A percentile compares a stretch with the other conserved stretches of the same genome.
phyloP scores from a whole-genome alignment of 2,888 invertebrate genomes.

The Panorpa germanica region DNA sequence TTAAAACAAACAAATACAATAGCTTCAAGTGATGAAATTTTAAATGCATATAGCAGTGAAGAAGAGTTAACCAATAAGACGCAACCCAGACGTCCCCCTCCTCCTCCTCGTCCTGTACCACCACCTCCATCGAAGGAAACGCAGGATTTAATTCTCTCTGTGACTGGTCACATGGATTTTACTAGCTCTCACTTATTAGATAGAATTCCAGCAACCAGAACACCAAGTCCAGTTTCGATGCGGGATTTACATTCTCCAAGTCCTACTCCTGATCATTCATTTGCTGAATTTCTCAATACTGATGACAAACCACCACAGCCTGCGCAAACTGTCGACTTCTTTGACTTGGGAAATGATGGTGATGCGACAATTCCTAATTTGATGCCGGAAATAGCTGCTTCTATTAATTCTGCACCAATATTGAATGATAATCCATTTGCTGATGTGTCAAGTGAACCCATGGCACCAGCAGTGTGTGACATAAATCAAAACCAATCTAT shows the following conservation, averaged over 20 bases:
- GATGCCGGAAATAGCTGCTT: neutral
- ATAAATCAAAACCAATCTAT: constrained; percentile 28
- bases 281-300: constrained; percentile 42
- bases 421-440: constrained; percentile 22
- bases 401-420: too few relatives aligned
- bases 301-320: constrained; percentile 18
- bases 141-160: constrained; percentile 66
- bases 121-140: constrained; percentile 59
- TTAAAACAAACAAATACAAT: constrained; percentile 21
- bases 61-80: constrained; percentile 16
- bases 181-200: constrained; percentile 69
- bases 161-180: constrained; percentile 76
- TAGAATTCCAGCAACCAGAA: constrained; percentile 65
- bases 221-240: constrained; percentile 74
- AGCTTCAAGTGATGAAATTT: constrained; percentile 13
- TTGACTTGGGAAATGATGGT: neutral
- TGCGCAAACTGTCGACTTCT: constrained; percentile 1
- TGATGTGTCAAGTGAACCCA: constrained; percentile 15
- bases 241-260: constrained; percentile 67
- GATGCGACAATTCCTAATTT: neutral
- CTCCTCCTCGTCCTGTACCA: constrained; percentile 30
- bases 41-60: constrained; percentile 16
- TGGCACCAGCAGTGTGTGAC: constrained; percentile 20
- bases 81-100: constrained; percentile 22
- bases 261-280: constrained; percentile 52